Conservation (phyloP, 2,888 invertebrate species). For the Noctuana brunneofusca region DNA sequence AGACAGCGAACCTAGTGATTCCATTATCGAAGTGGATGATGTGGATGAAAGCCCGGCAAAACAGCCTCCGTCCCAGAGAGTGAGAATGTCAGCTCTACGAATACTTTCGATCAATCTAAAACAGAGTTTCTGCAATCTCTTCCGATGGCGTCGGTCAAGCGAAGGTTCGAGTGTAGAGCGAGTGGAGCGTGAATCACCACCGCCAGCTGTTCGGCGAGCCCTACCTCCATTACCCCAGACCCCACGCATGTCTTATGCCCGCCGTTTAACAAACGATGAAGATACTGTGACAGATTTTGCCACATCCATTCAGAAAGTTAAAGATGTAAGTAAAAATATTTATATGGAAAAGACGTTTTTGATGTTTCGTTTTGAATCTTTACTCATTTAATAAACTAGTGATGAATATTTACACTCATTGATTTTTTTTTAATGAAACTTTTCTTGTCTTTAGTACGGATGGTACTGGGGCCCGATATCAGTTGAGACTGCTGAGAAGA, state of each 20-base stretch:
- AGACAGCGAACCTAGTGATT: constrained; percentile 61
- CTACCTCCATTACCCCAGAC: constrained; percentile 69
- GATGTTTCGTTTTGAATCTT: background rate
- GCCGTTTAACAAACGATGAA: constrained; percentile 61
- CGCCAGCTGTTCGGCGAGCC: constrained; percentile 69
- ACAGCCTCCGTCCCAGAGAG: constrained; percentile 56
- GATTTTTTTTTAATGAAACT: background rate
- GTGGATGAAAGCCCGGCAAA: constrained; percentile 75
- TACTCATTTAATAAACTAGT: background rate
- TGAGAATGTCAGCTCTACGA: constrained; percentile 85
- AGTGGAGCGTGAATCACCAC: constrained; percentile 58
- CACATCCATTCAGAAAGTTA: constrained; percentile 95
- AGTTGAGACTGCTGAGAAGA: constrained; percentile 95
- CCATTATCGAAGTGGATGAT: constrained; percentile 51
- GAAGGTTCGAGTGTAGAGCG: constrained; percentile 57
- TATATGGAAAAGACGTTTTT: background rate
- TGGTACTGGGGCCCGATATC: constrained; percentile 98
- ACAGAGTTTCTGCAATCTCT: constrained; percentile 93
- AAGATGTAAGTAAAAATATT: constrained; percentile 88
- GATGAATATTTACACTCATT: background rate
- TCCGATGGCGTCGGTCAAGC: constrained; percentile 84
- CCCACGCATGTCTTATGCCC: constrained; percentile 52
- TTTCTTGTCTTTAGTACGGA: constrained; percentile 85
- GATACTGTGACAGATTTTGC: constrained; percentile 91
- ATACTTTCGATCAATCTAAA: constrained; percentile 90